Evolutionary conservation across 2,113 vertebrate species (phyloP).

Genomic region (Nyctibius bracteatus): DNA sequence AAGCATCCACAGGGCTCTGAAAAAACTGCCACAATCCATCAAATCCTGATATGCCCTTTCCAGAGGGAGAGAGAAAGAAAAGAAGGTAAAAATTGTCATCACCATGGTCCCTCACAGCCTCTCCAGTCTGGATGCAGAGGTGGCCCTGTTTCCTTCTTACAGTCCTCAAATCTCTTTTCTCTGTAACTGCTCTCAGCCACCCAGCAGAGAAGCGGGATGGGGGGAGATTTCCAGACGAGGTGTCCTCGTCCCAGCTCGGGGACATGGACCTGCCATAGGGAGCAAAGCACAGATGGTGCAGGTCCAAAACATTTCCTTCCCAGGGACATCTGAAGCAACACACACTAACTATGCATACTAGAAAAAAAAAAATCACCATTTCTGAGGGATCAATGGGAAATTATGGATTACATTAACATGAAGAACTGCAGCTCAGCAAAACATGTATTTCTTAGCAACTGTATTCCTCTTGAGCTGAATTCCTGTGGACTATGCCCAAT

Average conservation of each 20-base stretch:
- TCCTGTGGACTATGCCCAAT: not conserved
- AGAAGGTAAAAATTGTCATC: not conserved
- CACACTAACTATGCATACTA: not conserved
- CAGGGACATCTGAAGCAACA: not conserved
- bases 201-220: not conserved
- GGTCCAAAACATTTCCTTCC: not conserved
- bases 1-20: not conserved
- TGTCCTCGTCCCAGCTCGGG: not conserved
- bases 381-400: not conserved
- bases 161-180: not conserved
- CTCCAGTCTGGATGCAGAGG: not conserved
- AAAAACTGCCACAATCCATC: not conserved
- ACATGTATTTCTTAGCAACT: not conserved
- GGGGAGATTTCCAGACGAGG: not conserved
- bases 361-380: not conserved
- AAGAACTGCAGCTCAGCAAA: not conserved
- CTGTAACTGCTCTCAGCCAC: not conserved
- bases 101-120: not conserved
- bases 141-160: not conserved
- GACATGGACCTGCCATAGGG: accelerated
- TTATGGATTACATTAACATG: not conserved
- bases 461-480: not conserved
- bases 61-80: not conserved
- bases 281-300: not conserved
- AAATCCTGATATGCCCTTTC: not conserved